phyloP scores from a whole-genome alignment of 2,797 vertebrate genomes.

The Syndactyla subalaris region DNA sequence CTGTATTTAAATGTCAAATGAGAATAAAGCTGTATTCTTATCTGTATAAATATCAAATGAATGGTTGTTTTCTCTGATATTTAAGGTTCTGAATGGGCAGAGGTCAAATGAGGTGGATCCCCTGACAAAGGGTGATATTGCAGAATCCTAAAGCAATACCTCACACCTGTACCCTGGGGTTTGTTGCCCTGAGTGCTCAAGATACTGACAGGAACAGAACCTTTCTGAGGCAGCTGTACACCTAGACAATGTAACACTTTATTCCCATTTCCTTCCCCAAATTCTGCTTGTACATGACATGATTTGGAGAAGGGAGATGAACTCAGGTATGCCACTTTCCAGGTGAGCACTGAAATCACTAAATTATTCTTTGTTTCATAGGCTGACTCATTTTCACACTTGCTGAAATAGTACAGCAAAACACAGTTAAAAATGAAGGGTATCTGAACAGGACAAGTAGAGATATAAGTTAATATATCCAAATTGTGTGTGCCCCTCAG shows the following conservation, averaged over 20 bases:
- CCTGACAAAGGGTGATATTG: background rate
- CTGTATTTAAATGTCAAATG: constrained; percentile 71
- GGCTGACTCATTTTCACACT: background rate
- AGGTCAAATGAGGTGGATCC: constrained; percentile 35
- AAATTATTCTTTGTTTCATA: background rate
- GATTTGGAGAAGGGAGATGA: background rate
- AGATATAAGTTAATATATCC: background rate
- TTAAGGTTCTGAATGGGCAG: constrained; percentile 52
- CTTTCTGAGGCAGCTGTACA: background rate
- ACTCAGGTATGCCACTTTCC: background rate
- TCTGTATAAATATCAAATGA: constrained; percentile 59
- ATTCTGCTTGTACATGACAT: background rate
- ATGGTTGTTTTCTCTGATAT: constrained; percentile 51
- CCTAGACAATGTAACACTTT: background rate
- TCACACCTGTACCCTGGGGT: background rate
- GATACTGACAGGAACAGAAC: background rate
- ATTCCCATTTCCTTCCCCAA: background rate
- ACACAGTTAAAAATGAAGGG: background rate
- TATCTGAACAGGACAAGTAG: background rate
- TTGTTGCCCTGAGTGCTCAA: background rate
- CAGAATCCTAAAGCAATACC: background rate
- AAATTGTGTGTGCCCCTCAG: background rate
- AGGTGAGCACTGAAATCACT: background rate
- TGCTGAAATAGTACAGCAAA: background rate
- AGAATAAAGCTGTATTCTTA: constrained; percentile 66